These are phyloP conservation scores for Cecropterus lyciades DNA, from an alignment of 1,140 invertebrate genomes.

Conservation along the genomic window DNA sequence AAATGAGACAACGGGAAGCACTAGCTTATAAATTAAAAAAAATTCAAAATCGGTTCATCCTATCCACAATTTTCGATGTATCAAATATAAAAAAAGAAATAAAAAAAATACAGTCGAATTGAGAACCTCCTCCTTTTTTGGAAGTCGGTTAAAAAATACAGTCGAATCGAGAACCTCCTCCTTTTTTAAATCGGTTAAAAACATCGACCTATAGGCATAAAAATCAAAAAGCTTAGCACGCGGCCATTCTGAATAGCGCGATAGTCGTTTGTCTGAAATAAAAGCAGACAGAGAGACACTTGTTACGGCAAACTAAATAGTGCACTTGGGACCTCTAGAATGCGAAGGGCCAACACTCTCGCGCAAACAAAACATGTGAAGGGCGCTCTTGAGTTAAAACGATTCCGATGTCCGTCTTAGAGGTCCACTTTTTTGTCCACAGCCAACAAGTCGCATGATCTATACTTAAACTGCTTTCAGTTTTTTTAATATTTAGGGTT, in stretches of 20 bases:
- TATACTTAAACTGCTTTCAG: slow-evolving; percentile 8
- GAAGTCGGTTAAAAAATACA: too few species aligned
- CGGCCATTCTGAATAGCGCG: neutral
- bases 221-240: neutral
- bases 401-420: slow-evolving; percentile 63
- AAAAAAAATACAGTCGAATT: too few species aligned
- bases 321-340: slow-evolving; percentile 53
- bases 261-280: slow-evolving; percentile 18
- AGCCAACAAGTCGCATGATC: slow-evolving; percentile 52
- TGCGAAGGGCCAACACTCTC: slow-evolving; percentile 61
- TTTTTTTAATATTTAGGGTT: neutral
- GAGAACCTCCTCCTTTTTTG: too few species aligned
- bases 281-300: slow-evolving; percentile 40
- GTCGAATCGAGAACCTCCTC: too few species aligned
- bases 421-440: slow-evolving; percentile 54
- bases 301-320: slow-evolving; percentile 58
- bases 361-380: slow-evolving; percentile 60
- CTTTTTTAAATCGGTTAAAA: too few species aligned
- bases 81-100: too few species aligned
- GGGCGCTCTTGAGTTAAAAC: slow-evolving; percentile 69
- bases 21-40: too few species aligned
- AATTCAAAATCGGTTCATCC: too few species aligned
- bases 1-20: too few species aligned
- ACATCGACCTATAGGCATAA: neutral
- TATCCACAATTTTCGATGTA: too few species aligned